Conservation (phyloP, 2,888 invertebrate genomes). For the Pycnomerus fuliginosus region DNA sequence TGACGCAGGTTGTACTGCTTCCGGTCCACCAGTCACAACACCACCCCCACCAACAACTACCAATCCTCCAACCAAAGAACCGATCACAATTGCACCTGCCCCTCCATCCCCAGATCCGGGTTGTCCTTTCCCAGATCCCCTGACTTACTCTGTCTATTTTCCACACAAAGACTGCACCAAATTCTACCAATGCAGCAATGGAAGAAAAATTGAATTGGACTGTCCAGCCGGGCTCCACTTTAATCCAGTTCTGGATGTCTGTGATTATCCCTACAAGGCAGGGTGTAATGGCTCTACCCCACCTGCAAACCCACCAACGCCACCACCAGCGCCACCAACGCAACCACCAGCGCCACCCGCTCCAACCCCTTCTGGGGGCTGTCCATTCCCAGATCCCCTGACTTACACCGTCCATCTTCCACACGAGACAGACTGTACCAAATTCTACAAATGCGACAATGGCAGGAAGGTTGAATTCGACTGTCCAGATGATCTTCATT, state of each 20-base stretch:
- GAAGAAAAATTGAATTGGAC: conserved; percentile 26
- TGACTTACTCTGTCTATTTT: conserved; percentile 18
- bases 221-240: conserved; percentile 33
- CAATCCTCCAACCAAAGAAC: no score
- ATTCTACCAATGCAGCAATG: conserved; percentile 33
- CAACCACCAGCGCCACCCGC: not conserved
- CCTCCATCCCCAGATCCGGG: conserved; percentile 1
- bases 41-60: no score
- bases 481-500: conserved; percentile 9
- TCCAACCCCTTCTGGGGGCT: not conserved
- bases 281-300: no score
- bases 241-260: conserved; percentile 30
- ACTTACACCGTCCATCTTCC: conserved; percentile 16
- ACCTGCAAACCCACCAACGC: conserved; percentile 1
- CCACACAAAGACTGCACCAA: conserved; percentile 34
- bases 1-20: conserved; percentile 16
- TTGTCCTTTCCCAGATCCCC: conserved; percentile 11
- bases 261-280: conserved; percentile 31
- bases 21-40: no score
- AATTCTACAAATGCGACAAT: conserved; percentile 19
- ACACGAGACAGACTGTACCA: conserved; percentile 13
- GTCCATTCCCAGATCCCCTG: conserved; percentile 9
- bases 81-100: conserved; percentile 1
- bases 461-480: conserved; percentile 11
- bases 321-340: not conserved